Evolutionary conservation across 2,888 invertebrate genomes (phyloP).

Genomic region (Chironomus tentans): DNA sequence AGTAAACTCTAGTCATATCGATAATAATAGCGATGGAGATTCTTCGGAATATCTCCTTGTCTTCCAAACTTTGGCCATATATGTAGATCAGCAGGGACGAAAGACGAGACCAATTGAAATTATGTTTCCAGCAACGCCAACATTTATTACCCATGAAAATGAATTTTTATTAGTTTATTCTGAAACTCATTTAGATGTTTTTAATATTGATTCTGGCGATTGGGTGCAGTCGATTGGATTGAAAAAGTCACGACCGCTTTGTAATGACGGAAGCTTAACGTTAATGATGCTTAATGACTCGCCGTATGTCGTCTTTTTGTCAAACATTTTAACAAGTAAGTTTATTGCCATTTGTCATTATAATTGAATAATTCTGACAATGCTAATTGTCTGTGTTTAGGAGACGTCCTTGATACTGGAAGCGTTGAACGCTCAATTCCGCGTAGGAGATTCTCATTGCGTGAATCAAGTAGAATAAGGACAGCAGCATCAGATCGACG

Average conservation of each 20-base stretch:
- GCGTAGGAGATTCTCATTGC: constrained; percentile 53
- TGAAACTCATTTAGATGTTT: constrained; percentile 85
- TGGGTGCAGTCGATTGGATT: constrained; percentile 94
- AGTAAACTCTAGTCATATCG: constrained; percentile 44
- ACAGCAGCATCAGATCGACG: constrained; percentile 53
- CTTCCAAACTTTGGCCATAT: constrained; percentile 74
- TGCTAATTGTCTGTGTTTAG: constrained; percentile 35
- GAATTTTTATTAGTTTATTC: constrained; percentile 76
- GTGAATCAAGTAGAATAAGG: constrained; percentile 54
- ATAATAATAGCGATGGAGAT: constrained; percentile 50
- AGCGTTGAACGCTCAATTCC: constrained; percentile 39
- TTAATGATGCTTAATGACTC: constrained; percentile 61
- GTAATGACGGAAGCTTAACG: constrained; percentile 56
- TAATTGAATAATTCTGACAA: constrained; percentile 28
- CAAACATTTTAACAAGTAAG: constrained; percentile 60
- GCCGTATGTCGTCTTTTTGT: constrained; percentile 65
- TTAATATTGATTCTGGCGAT: constrained; percentile 79
- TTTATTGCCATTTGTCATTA: no score
- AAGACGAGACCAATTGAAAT: constrained; percentile 81
- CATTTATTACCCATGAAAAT: constrained; percentile 52
- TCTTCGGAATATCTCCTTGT: constrained; percentile 61
- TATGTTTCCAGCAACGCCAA: constrained; percentile 87
- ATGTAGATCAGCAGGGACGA: constrained; percentile 74
- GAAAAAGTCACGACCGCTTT: constrained; percentile 61
- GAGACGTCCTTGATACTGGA: constrained; percentile 41